Percentiles rank a stretch among this genome's conserved stretches.
Evolutionary conservation across 2,113 vertebrate species (phyloP).

Genomic region (Platysternon megacephalum): DNA sequence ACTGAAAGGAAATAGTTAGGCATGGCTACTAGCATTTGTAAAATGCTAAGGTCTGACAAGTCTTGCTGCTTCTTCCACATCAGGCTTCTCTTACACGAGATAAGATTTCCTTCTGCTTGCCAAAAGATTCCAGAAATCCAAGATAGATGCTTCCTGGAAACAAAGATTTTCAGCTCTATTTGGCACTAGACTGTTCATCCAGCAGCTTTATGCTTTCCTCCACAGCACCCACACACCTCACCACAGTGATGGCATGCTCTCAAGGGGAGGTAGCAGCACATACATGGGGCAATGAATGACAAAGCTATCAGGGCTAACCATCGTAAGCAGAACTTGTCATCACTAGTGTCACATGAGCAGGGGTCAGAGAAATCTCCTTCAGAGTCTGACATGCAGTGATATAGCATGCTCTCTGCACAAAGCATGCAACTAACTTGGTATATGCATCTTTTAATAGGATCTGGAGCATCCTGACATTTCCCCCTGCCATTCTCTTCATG

Average conservation of each 20-base stretch:
- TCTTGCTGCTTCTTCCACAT: constrained; percentile 78
- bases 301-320: constrained; percentile 97
- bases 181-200: constrained; percentile 85
- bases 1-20: constrained; percentile 80
- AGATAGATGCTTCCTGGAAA: constrained; percentile 86
- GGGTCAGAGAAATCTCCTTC: constrained; percentile 99
- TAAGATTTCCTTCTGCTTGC: constrained; percentile 85
- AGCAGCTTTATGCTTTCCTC: constrained; percentile 98
- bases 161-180: constrained; percentile 79
- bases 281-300: constrained; percentile 96
- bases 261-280: constrained; percentile 99
- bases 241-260: constrained; percentile 97
- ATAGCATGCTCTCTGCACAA: constrained; percentile 99
- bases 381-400: constrained; percentile 99
- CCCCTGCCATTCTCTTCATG: constrained; percentile 97
- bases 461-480: constrained; percentile 96
- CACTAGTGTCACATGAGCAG: constrained; percentile 97
- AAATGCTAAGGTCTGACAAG: constrained; percentile 86
- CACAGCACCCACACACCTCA: constrained; percentile 96
- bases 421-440: constrained; percentile 99
- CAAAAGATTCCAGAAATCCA: constrained; percentile 90
- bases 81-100: constrained; percentile 80
- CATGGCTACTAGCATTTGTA: constrained; percentile 83
- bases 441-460: constrained; percentile 97
- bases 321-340: constrained; percentile 98